Base-by-base conservation (phyloP, 1,140 invertebrate genomes). In the Drosophila biarmipes region DNA sequence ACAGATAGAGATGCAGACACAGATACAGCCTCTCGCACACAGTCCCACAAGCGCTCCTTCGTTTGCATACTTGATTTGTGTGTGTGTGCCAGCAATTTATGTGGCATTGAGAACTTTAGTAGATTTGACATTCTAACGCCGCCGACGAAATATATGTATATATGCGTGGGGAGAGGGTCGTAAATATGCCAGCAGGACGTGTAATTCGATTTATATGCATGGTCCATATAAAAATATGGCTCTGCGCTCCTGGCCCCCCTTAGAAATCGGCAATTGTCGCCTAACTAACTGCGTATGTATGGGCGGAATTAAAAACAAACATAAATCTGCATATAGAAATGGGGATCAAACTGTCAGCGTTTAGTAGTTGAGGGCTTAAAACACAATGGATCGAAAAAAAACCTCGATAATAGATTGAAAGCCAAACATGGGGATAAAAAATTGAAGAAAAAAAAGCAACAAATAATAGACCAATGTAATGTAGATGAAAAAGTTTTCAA, bases 11-110 rank as follows among this genome's bases (percentile, higher is more conserved):
- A 31, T 10, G 10, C 29, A 31, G 8, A 31, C 2, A 10, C 29
- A 29, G 29, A 31, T 21, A 21, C 21, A 21, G 21, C 1, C 21
- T 2, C 24, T 4, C 21, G 6, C 45, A 52, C 49, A 55, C 43
- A 45, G 37, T 42, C 35, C n/a, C 42, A 34, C 61, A 37, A 15
- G 64, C 53, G 54, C 76, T 87, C 78, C 74, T 75, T 82, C 84
- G 82, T 86, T 86, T 87, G 81, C 82, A 87, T 86, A 86, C 80
- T 86, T 86, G 82, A 86, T 86, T 86, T 82, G 71, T 78, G 61
- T 69, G 66, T 49, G 40, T 80, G 74, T 64, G 49, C 12, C 27
- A 67, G 58, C 73, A 86, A 87, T 86, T 87, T 87, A 86, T 86
- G 78, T 82, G 75, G 82, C 74, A 87, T 76, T 66, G 84, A 82